Base-by-base conservation (phyloP, 1,140 invertebrate species). In the Danaus melanippus region DNA sequence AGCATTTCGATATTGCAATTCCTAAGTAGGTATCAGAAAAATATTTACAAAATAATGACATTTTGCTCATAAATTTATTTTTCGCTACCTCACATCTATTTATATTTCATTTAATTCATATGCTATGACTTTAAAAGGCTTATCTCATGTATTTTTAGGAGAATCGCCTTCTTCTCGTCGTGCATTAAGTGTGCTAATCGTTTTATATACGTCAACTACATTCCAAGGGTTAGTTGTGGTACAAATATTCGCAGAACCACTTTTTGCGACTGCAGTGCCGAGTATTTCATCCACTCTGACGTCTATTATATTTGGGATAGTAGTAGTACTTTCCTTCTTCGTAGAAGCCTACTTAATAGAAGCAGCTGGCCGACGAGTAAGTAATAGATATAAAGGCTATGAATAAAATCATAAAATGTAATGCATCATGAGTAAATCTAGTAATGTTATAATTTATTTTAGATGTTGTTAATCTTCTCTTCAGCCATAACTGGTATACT, bases 201-300 rank as follows among this genome's bases (percentile, higher is more conserved):
- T 67, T 0, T 46, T 76, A 5, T 62, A 66, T 45, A 58, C 69
- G 3, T 48, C 74, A 0, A 45, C 59, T 2, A 62, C 74, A 0
- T 69, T 77, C 57, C 74, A 77, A 64, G 77, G 77, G 1, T 51
- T 76, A 10, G 44, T 70, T 10, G 66, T 73, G 17, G 60, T 80
- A 2, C 71, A 78, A 42, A 67, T 75, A n/a, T 79, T 72, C 42
- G 66, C 72, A 0, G 66, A 65, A 8, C 76, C 74, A 0, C 50
- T 79, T 8, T 80, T 80, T 45, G 46, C 40, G 0, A 45, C 67
- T 39, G 70, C 71, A 1, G 48, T 75, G 10, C 76, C 76, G 0
- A 60, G 41, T 9, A 66, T 76, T 47, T 67, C 72, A 0, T 11
- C 74, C 0, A 67, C 62, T 0, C 7, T 68, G 5, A 70, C 66